Evolutionary conservation across 2,888 invertebrate genomes (phyloP).

Genomic region (Neocrepidodera transversa): DNA sequence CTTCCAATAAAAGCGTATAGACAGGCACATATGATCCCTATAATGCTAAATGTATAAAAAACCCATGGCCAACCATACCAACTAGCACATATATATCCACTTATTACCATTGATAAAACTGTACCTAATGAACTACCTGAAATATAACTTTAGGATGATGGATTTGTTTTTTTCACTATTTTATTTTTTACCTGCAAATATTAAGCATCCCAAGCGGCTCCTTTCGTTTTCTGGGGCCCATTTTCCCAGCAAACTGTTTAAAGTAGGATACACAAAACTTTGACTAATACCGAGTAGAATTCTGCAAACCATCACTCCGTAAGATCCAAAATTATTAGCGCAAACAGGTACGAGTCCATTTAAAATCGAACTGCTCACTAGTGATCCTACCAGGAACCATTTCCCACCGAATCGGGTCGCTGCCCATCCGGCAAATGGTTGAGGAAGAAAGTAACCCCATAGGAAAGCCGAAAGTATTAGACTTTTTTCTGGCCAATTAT

Average conservation of each 20-base stretch:
- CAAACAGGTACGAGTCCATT: slow-evolving; percentile 72
- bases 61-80: slow-evolving; percentile 78
- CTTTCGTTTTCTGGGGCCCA: slow-evolving; percentile 77
- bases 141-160: background rate
- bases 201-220: slow-evolving; percentile 72
- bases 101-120: slow-evolving; percentile 75
- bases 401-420: slow-evolving; percentile 78
- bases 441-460: slow-evolving; percentile 80
- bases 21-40: slow-evolving; percentile 68
- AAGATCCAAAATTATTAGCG: slow-evolving; percentile 69
- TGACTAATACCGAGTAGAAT: slow-evolving; percentile 77
- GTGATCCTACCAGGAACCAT: slow-evolving; percentile 66
- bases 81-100: slow-evolving; percentile 74
- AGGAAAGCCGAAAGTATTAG: slow-evolving; percentile 76
- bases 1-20: slow-evolving; percentile 70
- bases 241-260: slow-evolving; percentile 76
- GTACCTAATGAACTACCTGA: slow-evolving; percentile 79
- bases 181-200: slow-evolving; percentile 63
- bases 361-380: slow-evolving; percentile 68
- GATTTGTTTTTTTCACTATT: too few species aligned
- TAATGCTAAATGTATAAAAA: slow-evolving; percentile 74
- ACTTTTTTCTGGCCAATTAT: slow-evolving; percentile 63
- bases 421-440: slow-evolving; percentile 73
- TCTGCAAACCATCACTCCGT: slow-evolving; percentile 69
- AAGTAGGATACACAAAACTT: slow-evolving; percentile 73